Evolutionary conservation across 1,140 invertebrate genomes (phyloP).

Genomic region (Drosophila ogumai): DNA sequence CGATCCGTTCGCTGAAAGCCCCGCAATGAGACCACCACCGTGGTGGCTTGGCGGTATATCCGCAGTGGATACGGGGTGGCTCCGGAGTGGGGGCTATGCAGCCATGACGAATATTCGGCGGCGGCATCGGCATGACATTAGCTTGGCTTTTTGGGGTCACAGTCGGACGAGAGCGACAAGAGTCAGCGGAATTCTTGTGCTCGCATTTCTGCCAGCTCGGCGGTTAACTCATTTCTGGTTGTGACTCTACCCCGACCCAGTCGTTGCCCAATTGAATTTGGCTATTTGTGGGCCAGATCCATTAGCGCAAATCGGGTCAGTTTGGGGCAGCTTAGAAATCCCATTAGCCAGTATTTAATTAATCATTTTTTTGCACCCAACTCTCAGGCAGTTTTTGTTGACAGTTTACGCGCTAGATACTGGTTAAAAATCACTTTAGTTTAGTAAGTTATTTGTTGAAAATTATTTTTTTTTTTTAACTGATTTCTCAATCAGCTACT

Average conservation of each 20-base stretch:
- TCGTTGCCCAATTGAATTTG: constrained; percentile 67
- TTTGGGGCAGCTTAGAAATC: constrained; percentile 41
- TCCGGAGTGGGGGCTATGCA: constrained; percentile 57
- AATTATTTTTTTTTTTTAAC: neutral
- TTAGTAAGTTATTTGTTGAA: neutral
- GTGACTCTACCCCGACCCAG: constrained; percentile 16
- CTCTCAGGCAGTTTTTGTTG: constrained; percentile 9
- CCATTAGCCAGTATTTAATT: constrained; percentile 41
- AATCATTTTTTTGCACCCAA: constrained; percentile 4
- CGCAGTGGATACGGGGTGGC: constrained; percentile 9
- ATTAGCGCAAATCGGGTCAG: constrained; percentile 51
- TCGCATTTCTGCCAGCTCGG: constrained; percentile 46
- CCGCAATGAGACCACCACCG: constrained; percentile 45
- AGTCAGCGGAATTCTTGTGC: constrained; percentile 73
- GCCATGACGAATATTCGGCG: constrained; percentile 80
- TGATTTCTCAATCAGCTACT: constrained; percentile 2
- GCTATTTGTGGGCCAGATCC: constrained; percentile 47
- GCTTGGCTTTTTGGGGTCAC: constrained; percentile 78
- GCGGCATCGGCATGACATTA: constrained; percentile 75
- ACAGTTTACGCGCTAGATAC: constrained; percentile 6
- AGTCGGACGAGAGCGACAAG: constrained; percentile 49
- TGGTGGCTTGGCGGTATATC: constrained; percentile 9
- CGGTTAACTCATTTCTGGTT: constrained; percentile 67
- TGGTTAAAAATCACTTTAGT: constrained; percentile 7
- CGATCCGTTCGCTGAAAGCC: constrained; percentile 56